Evolutionary conservation across 2,113 vertebrate genomes (phyloP).

Genomic region (Coryphaenoides rupestris): DNA sequence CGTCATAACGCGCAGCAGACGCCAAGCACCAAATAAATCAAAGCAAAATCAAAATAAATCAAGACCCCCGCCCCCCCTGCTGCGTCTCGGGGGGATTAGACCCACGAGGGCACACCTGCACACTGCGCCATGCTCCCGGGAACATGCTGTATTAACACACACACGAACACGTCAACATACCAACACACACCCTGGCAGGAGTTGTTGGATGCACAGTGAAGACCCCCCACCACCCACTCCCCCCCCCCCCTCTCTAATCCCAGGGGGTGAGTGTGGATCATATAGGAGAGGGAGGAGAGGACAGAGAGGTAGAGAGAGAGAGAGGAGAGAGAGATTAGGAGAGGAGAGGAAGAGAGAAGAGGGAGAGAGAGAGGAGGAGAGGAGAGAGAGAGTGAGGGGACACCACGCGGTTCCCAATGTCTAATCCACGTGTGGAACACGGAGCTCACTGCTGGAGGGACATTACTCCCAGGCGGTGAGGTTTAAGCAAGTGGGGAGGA

Average conservation of each 20-base stretch:
- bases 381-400: too few species aligned
- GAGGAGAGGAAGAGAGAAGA: too few species aligned
- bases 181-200: not conserved
- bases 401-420: too few species aligned
- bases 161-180: constrained; percentile 9
- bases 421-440: too few species aligned
- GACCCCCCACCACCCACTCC: too few species aligned
- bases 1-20: too few species aligned
- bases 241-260: constrained; percentile 20
- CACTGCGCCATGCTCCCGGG: constrained; percentile 36
- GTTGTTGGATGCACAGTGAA: constrained; percentile 28
- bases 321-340: constrained; percentile 2
- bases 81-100: constrained; percentile 44
- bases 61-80: constrained; percentile 41
- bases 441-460: too few species aligned
- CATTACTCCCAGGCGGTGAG: too few species aligned
- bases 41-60: constrained; percentile 64
- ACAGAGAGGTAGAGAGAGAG: not conserved
- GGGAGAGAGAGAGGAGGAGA: too few species aligned
- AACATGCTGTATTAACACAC: constrained; percentile 26
- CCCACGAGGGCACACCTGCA: constrained; percentile 66
- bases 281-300: not conserved
- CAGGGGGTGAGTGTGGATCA: constrained; percentile 13
- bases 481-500: too few species aligned
- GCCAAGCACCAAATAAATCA: constrained; percentile 55